These are phyloP conservation scores for Drosophila infuscata DNA, from an alignment of 2,888 invertebrate species.

Conservation along the genomic window DNA sequence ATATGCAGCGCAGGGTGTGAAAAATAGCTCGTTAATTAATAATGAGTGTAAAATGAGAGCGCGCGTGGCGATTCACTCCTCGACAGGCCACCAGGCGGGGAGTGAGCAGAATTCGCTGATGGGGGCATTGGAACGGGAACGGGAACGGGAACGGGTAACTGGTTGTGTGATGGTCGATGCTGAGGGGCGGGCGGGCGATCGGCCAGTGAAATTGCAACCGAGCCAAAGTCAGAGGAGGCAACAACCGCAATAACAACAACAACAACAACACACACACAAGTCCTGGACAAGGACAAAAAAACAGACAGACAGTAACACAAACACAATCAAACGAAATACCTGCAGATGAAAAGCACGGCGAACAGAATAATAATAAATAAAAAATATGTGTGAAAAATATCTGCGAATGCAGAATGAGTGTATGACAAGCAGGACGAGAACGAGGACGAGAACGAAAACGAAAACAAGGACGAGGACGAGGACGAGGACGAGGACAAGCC, in stretches of 20 bases:
- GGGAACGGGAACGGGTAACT: not conserved
- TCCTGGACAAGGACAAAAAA: constrained; percentile 32
- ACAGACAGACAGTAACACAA: constrained; percentile 15
- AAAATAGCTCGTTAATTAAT: constrained; percentile 80
- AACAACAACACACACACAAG: not conserved
- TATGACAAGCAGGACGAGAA: not conserved
- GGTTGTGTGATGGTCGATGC: constrained; percentile 13
- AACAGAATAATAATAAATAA: constrained; percentile 9
- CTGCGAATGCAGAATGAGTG: constrained; percentile 17
- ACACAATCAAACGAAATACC: constrained; percentile 6
- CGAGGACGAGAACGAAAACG: constrained; percentile 26
- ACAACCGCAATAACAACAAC: constrained; percentile 7
- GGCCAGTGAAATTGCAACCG: constrained; percentile 61
- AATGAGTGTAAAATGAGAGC: constrained; percentile 75
- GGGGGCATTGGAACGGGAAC: not conserved
- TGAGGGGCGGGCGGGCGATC: not conserved
- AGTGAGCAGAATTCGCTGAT: too few relatives aligned
- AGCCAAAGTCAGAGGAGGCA: constrained; percentile 9
- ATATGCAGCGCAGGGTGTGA: constrained; percentile 66
- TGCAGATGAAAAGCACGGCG: constrained; percentile 13
- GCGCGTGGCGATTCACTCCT: constrained; percentile 56
- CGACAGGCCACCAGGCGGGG: not conserved
- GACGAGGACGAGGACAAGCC: constrained; percentile 47
- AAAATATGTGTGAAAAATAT: constrained; percentile 73
- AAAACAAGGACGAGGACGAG: constrained; percentile 9